These are phyloP conservation scores for Oscheius onirici DNA, from an alignment of 2,888 invertebrate genomes.

Conservation along the genomic window DNA sequence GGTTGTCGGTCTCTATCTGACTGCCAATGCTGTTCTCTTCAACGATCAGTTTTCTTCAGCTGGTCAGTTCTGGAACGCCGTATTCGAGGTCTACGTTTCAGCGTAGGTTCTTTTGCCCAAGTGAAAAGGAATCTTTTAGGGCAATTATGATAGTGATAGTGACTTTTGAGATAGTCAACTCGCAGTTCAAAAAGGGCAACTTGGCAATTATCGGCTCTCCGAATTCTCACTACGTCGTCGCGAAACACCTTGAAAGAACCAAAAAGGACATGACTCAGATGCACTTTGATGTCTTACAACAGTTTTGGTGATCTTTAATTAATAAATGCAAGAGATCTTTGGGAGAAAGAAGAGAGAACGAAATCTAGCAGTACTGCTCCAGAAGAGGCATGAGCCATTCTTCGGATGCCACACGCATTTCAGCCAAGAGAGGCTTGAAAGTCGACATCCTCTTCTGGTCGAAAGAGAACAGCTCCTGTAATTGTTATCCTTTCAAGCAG, in stretches of 20 bases:
- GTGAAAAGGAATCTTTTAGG: neutral
- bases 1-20: neutral
- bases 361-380: slow-evolving; percentile 4
- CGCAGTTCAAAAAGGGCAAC: slow-evolving; percentile 11
- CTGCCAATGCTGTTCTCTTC: slow-evolving; percentile 1
- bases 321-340: slow-evolving; percentile 1
- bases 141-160: slow-evolving; percentile 1
- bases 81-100: slow-evolving; percentile 12
- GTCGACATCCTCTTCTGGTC: neutral
- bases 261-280: slow-evolving; percentile 8
- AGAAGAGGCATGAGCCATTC: slow-evolving; percentile 11
- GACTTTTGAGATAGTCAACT: slow-evolving; percentile 19
- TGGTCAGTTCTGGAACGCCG: slow-evolving; percentile 2
- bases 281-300: neutral
- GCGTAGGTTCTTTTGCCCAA: neutral
- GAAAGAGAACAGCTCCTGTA: neutral
- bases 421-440: neutral
- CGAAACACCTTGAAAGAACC: neutral
- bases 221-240: neutral
- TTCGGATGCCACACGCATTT: neutral
- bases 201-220: slow-evolving; percentile 10
- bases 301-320: slow-evolving; percentile 11
- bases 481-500: neutral
- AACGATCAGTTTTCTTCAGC: neutral
- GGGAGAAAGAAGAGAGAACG: neutral